Evolutionary conservation across 2,888 invertebrate species (phyloP), one percentile per base, ranked within the genome.

Genomic region (Meliscaeva auricollis): DNA sequence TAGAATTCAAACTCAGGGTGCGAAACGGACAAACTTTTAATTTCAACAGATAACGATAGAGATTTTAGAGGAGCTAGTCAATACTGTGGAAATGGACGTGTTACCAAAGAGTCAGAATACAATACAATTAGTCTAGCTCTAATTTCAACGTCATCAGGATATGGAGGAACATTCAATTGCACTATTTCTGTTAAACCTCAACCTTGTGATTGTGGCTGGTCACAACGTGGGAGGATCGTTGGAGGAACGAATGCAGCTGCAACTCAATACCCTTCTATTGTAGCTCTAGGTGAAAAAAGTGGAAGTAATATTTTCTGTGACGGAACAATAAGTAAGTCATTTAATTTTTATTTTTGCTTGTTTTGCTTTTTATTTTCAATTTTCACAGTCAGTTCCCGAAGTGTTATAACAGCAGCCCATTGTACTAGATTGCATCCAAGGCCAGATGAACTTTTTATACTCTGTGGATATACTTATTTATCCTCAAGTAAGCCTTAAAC

Each of bases 221-320:
- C 90, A 0, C 87, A 88, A 11, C 89, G 70, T 13, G 89, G 91
- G 0, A 92, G 93, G 81, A 94, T 95, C 78, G 93, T 93, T 1
- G 94, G 94, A 22, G 95, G 95, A 0, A 72, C 88, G 2, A 91
- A 93, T 56, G 93, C 94, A 0, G 91, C 91, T 0, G 88, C 93
- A 0, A 94, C 94, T 88, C 95, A 95, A 88, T 95, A 90, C 89
- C 94, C 94, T 0, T 93, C 93, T 88, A 94, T 94, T 93, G 94
- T 93, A 0, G 94, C 91, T 0, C 70, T 95, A 6, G 89, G 93
- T 1, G 90, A 93, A 80, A 2, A 82, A 1, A 38, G 62, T 0
- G 87, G 11, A 8, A 26, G 72, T 6, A 30, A 83, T 0, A 68
- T 92, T 2, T 91, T 91, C 82, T 94, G 94, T 88, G 94, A 93